Evolutionary conservation across 2,113 vertebrate species (phyloP), one percentile per base, ranked within the genome.

Genomic region (Potamarius usumacintae): DNA sequence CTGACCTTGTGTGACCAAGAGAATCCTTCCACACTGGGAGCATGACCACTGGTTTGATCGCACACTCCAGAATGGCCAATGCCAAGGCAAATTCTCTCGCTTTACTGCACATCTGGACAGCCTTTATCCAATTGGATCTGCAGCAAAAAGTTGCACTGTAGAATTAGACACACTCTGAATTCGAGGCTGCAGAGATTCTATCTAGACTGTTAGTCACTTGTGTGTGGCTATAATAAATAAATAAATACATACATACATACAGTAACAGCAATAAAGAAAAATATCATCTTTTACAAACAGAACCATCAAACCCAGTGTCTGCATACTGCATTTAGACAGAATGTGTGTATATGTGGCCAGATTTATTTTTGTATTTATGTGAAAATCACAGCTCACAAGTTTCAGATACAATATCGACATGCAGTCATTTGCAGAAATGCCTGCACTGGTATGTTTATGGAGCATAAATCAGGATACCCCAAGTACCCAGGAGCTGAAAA

Each of bases 31-130:
- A 99, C 27, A 99, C 96, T 0, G 98, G 97, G 71, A 99, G 95
- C 97, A 97, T 98, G 89, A 98, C 98, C 89, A 99, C 98, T 0
- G 98, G 98, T 92, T 99, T 99, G 92, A 99, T 99, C 84, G 98
- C 98, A 93, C 98, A 99, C 91, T 99, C 98, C 93, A 99, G 91
- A 85, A 99, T 99, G 63, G 98, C 98, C 92, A 99, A 92, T 1
- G 98, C 98, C 91, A 99, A 91, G 57, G 98, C 98, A 92, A 99
- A 99, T 91, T 99, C 98, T 92, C 98, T 93, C 25, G 98, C 98
- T 88, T 99, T 99, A 92, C 97, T 99, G 94, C 98, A 99, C 98
- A 99, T 99, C 93, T 99, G 98, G 85, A 99, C 98, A 14, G 98
- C 98, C 90, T 99, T 99, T 93, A 98, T 99, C 98, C 98, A 99